A percentile compares a stretch with the other conserved stretches of the same genome.
These are phyloP conservation scores for Arenaria interpres DNA, from an alignment of 2,113 vertebrate genomes.

Conservation along the genomic window DNA sequence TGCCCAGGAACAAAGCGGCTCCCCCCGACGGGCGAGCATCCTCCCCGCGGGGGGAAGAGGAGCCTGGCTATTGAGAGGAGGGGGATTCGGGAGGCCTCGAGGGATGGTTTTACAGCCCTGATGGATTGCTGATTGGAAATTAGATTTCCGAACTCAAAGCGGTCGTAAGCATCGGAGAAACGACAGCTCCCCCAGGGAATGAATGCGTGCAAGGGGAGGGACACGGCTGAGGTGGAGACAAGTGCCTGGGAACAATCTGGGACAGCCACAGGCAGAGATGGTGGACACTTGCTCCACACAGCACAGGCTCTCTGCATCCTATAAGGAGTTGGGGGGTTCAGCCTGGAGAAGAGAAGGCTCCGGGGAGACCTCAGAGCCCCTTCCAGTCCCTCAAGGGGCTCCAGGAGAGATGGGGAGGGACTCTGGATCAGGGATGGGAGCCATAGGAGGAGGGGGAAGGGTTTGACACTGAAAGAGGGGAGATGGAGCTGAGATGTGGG, in stretches of 20 bases:
- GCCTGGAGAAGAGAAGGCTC: background rate
- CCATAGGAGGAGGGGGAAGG: no score
- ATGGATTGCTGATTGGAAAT: slow-evolving; percentile 7
- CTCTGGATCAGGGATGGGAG: no score
- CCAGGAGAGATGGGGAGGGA: no score
- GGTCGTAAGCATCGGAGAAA: rapidly evolving
- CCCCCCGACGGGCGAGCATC: background rate
- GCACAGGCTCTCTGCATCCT: rapidly evolving
- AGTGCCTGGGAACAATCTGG: background rate
- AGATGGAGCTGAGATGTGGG: no score
- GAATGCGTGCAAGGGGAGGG: background rate
- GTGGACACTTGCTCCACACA: rapidly evolving
- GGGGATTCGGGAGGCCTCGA: background rate
- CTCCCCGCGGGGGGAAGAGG: background rate
- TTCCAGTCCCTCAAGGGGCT: background rate
- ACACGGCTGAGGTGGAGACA: rapidly evolving
- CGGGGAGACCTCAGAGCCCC: background rate
- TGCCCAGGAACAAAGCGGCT: background rate
- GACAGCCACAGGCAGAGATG: rapidly evolving
- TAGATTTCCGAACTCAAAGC: background rate
- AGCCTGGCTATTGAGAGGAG: background rate
- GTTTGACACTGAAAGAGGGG: no score
- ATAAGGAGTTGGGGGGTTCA: background rate
- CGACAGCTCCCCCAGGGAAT: background rate
- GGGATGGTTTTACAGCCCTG: background rate